A percentile compares a stretch with the other conserved stretches of the same genome.
phyloP scores from a whole-genome alignment of 2,888 invertebrate species.

The Pollenia labialis region DNA sequence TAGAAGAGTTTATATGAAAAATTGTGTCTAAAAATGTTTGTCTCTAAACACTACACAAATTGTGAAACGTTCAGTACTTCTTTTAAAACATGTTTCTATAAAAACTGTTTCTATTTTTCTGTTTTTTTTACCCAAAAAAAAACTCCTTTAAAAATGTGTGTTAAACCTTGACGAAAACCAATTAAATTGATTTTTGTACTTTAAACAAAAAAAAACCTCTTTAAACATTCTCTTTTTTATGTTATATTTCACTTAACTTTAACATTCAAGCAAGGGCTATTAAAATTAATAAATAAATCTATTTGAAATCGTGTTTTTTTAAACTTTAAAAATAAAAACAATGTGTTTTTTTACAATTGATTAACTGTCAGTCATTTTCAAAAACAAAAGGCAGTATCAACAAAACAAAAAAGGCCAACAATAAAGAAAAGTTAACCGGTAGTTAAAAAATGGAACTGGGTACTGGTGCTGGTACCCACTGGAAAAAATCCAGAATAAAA shows the following conservation, averaged over 20 bases:
- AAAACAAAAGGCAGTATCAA: not conserved
- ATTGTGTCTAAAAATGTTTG: too few relatives aligned
- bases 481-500: not conserved
- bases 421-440: slow-evolving; percentile 38
- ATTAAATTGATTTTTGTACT: not conserved
- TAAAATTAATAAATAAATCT: slow-evolving; percentile 15
- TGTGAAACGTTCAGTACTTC: too few relatives aligned
- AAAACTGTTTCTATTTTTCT: too few relatives aligned
- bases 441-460: slow-evolving; percentile 22
- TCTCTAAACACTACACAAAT: too few relatives aligned
- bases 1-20: too few relatives aligned
- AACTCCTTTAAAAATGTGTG: not conserved
- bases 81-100: too few relatives aligned
- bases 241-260: not conserved
- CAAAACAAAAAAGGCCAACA: not conserved
- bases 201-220: not conserved
- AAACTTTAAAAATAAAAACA: not conserved
- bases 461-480: not conserved
- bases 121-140: too few relatives aligned
- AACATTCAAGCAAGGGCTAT: slow-evolving; percentile 20
- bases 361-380: slow-evolving; percentile 46
- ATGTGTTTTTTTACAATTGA: slow-evolving; percentile 33
- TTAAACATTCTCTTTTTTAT: slow-evolving; percentile 24
- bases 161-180: slow-evolving; percentile 20
- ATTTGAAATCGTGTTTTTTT: slow-evolving; percentile 1